Percentiles rank a stretch among this genome's conserved stretches.
These are phyloP conservation scores for Oryzias celebensis DNA, from an alignment of 2,113 vertebrate species.

Conservation along the genomic window DNA sequence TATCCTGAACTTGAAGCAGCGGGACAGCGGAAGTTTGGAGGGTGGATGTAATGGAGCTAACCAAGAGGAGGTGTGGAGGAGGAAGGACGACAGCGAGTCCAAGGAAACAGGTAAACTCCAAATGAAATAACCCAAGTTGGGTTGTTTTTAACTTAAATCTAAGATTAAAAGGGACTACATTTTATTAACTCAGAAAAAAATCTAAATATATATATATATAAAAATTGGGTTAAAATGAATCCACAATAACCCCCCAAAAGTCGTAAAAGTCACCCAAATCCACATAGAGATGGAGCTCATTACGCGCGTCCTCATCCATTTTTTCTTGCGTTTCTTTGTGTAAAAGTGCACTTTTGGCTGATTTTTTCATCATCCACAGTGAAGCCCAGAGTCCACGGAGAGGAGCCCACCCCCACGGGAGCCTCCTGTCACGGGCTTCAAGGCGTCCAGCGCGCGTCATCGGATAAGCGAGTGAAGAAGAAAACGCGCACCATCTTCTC, in stretches of 20 bases:
- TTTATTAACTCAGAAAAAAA: too few species aligned
- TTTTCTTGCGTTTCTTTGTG: constrained; percentile 2
- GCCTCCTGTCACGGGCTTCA: constrained; percentile 34
- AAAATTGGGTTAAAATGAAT: too few species aligned
- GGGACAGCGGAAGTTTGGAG: constrained; percentile 27
- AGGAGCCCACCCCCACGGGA: constrained; percentile 20
- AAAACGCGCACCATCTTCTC: constrained; percentile 88
- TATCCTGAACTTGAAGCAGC: constrained; percentile 75
- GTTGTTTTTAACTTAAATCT: too few species aligned
- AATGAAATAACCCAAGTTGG: background rate
- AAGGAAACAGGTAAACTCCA: constrained; percentile 54
- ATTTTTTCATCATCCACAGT: constrained; percentile 58
- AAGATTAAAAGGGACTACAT: too few species aligned
- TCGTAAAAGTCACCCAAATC: too few species aligned
- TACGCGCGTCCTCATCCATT: background rate
- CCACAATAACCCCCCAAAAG: too few species aligned
- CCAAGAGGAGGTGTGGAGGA: constrained; percentile 45
- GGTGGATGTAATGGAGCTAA: constrained; percentile 33
- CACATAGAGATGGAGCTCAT: background rate
- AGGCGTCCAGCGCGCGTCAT: constrained; percentile 45
- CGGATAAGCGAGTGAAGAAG: constrained; percentile 74
- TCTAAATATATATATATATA: too few species aligned
- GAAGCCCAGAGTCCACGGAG: constrained; percentile 21
- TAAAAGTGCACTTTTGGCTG: background rate
- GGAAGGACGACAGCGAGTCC: constrained; percentile 29